These are phyloP conservation scores for Collichthys lucidus DNA, from an alignment of 2,113 vertebrate species.

Conservation along the genomic window DNA sequence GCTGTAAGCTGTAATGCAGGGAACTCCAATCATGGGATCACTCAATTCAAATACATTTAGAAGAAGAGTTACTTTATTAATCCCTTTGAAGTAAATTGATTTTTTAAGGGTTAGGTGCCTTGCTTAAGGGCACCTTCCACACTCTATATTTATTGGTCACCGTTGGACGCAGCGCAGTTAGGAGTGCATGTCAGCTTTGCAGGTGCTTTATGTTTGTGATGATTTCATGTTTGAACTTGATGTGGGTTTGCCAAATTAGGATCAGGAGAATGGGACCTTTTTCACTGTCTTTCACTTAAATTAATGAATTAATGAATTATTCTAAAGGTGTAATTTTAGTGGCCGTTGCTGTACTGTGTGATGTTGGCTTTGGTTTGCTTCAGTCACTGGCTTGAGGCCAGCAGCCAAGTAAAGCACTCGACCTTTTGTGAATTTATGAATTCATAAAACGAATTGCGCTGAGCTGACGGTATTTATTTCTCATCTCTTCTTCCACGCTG, in stretches of 20 bases:
- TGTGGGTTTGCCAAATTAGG: neutral
- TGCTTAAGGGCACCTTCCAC: too few species aligned
- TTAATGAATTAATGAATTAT: too few species aligned
- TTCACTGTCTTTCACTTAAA: neutral
- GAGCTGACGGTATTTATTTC: conserved; percentile 36
- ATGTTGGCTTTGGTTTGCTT: conserved; percentile 32
- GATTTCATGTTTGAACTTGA: neutral
- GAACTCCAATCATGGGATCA: neutral
- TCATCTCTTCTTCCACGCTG: conserved; percentile 1
- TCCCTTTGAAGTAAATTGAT: too few species aligned
- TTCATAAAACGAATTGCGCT: conserved; percentile 47
- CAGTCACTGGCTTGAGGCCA: conserved; percentile 25
- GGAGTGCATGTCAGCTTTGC: too few species aligned
- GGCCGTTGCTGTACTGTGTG: neutral
- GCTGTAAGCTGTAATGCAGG: neutral
- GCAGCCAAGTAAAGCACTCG: conserved; percentile 18
- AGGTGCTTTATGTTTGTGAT: too few species aligned
- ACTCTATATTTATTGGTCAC: too few species aligned
- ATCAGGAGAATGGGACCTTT: neutral
- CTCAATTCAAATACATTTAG: neutral
- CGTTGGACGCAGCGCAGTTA: too few species aligned
- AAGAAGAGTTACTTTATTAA: too few species aligned
- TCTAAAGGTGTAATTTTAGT: neutral
- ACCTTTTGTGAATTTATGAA: conserved; percentile 46
- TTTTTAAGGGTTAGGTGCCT: too few species aligned